Percentiles rank a stretch among this genome's conserved stretches.
phyloP scores from a whole-genome alignment of 2,888 invertebrate genomes.

The Proisotoma minuta region DNA sequence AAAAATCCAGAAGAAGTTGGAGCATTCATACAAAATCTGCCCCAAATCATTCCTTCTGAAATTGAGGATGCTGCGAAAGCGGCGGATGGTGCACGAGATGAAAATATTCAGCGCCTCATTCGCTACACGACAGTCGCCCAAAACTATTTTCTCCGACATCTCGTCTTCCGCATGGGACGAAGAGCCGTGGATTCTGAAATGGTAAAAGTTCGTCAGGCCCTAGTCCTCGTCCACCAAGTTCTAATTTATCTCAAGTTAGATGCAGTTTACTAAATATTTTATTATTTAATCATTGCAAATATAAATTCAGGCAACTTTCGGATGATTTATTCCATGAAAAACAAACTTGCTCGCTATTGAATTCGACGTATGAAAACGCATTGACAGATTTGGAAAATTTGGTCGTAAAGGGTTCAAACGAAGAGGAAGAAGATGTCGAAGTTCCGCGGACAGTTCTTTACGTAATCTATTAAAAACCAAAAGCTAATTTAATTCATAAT shows the following conservation, averaged over 20 bases:
- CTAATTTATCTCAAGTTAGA: slow-evolving; percentile 36
- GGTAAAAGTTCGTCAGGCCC: slow-evolving; percentile 34
- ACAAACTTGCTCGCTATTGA: slow-evolving; percentile 1
- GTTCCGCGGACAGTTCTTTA: slow-evolving; percentile 25
- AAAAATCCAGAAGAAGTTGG: slow-evolving; percentile 18
- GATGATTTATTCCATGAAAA: slow-evolving; percentile 27
- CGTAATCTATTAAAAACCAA: slow-evolving; percentile 12
- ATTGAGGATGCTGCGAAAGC: slow-evolving; percentile 16
- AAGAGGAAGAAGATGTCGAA: background rate
- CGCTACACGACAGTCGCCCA: slow-evolving; percentile 34
- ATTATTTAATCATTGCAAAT: background rate
- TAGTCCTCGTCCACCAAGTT: slow-evolving; percentile 41
- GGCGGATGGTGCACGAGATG: slow-evolving; percentile 17
- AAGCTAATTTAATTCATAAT: background rate
- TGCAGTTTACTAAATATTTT: background rate
- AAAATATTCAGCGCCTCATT: slow-evolving; percentile 32
- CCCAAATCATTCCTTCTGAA: slow-evolving; percentile 21
- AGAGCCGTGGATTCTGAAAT: slow-evolving; percentile 33
- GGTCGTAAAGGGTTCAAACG: background rate
- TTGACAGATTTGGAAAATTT: slow-evolving; percentile 15
- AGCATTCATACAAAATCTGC: slow-evolving; percentile 33
- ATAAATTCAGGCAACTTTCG: slow-evolving; percentile 22
- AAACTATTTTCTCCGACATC: slow-evolving; percentile 29
- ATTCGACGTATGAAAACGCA: background rate
- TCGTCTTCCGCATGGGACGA: slow-evolving; percentile 14